These are phyloP conservation scores for Lepidostoma basale DNA, from an alignment of 1,140 invertebrate species.

Conservation along the genomic window DNA sequence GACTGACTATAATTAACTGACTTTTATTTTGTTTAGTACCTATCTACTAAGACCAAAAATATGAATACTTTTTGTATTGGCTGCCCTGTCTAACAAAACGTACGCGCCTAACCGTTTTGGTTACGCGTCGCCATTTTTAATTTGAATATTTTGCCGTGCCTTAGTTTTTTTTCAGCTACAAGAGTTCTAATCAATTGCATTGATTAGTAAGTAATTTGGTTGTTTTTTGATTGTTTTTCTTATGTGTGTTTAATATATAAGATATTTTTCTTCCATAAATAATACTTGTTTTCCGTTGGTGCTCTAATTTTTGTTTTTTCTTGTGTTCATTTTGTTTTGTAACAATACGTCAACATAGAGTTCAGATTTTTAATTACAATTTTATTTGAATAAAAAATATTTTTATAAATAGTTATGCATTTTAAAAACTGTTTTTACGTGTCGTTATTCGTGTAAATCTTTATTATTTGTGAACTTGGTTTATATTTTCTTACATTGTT, in stretches of 20 bases:
- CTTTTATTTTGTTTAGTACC: not conserved
- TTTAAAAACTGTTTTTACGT: too few relatives aligned
- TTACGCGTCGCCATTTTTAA: constrained; percentile 30
- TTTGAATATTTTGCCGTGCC: constrained; percentile 21
- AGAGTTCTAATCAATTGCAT: not conserved
- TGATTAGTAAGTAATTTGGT: constrained; percentile 9
- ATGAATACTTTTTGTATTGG: constrained; percentile 16
- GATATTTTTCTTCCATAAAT: not conserved
- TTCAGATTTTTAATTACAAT: too few relatives aligned
- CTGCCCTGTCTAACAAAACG: not conserved
- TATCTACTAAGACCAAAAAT: not conserved
- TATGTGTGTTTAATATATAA: too few relatives aligned
- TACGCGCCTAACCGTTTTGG: constrained; percentile 25
- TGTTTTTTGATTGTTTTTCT: not conserved
- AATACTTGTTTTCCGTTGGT: not conserved
- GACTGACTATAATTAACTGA: too few relatives aligned
- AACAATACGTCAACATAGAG: constrained; percentile 27
- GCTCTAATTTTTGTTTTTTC: constrained; percentile 2
- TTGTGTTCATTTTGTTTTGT: constrained; percentile 17
- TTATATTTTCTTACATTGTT: not conserved
- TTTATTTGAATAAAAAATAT: too few relatives aligned
- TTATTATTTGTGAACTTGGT: too few relatives aligned
- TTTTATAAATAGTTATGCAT: too few relatives aligned
- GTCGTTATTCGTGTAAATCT: too few relatives aligned
- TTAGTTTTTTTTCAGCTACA: not conserved